Percentiles rank a stretch among this genome's conserved stretches.
These are phyloP conservation scores for Drosophila pseudoananassae DNA, from an alignment of 1,140 invertebrate genomes.

Conservation along the genomic window DNA sequence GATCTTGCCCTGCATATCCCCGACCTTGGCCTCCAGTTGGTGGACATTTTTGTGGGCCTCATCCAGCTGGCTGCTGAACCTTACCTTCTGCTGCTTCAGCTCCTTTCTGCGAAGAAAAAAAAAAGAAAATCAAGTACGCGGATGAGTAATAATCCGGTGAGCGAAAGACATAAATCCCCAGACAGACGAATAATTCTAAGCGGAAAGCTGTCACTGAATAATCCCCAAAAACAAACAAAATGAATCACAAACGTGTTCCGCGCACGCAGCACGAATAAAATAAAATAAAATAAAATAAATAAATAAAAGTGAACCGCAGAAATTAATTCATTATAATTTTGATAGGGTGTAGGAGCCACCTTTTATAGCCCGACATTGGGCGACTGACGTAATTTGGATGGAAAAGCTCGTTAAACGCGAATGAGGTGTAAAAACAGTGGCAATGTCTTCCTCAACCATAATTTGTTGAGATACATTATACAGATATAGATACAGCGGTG, in stretches of 20 bases:
- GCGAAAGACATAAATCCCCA: slow-evolving; percentile 30
- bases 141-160: slow-evolving; percentile 21
- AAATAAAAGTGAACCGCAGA: slow-evolving; percentile 27
- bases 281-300: slow-evolving; percentile 24
- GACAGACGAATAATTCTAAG: slow-evolving; percentile 36
- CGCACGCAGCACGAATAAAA: slow-evolving; percentile 51
- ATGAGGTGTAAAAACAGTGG: slow-evolving; percentile 64
- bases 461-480: slow-evolving; percentile 48
- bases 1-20: slow-evolving; percentile 85
- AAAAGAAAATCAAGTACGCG: neutral
- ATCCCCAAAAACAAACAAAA: slow-evolving; percentile 59
- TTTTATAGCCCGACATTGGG: slow-evolving; percentile 26
- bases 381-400: slow-evolving; percentile 62
- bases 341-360: slow-evolving; percentile 17
- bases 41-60: slow-evolving; percentile 85
- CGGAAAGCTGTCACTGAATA: slow-evolving; percentile 52
- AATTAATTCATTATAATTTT: slow-evolving; percentile 33
- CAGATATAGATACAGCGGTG: slow-evolving; percentile 1
- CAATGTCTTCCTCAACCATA: slow-evolving; percentile 54
- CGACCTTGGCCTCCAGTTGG: slow-evolving; percentile 85
- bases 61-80: slow-evolving; percentile 85
- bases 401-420: slow-evolving; percentile 59
- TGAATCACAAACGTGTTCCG: slow-evolving; percentile 64
- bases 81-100: slow-evolving; percentile 85
- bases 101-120: slow-evolving; percentile 83